Conservation (phyloP, 2,888 invertebrate genomes). For the Callimorpha dominula region DNA sequence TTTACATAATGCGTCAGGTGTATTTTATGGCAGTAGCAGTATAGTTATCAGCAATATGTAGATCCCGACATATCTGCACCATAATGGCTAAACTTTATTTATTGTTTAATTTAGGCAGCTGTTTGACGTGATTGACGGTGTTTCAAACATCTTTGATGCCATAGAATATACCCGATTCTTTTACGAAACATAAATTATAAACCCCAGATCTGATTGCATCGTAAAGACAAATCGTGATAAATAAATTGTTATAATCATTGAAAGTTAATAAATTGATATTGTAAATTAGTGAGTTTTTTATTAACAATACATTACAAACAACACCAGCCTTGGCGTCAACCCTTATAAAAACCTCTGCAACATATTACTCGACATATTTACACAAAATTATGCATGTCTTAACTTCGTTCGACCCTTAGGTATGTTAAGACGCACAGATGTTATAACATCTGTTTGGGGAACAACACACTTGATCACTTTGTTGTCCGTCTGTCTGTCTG, state of each 20-base stretch:
- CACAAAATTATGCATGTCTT: too few species aligned
- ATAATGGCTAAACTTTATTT: neutral
- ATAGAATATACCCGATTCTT: constrained; percentile 39
- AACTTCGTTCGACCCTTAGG: too few species aligned
- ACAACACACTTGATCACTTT: too few species aligned
- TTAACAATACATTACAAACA: neutral
- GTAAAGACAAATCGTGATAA: constrained; percentile 84
- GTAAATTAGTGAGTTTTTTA: constrained; percentile 22
- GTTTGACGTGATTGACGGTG: neutral
- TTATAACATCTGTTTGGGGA: too few species aligned
- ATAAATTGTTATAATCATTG: constrained; percentile 77
- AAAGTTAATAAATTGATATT: constrained; percentile 77
- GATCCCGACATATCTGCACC: neutral
- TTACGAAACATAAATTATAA: constrained; percentile 59
- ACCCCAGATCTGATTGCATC: constrained; percentile 76
- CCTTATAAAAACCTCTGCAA: too few species aligned
- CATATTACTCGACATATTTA: too few species aligned
- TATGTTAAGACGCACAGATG: too few species aligned
- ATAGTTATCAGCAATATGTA: neutral
- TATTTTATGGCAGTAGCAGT: constrained; percentile 35
- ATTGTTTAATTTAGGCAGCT: constrained; percentile 4
- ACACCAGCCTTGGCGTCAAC: neutral
- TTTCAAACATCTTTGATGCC: constrained; percentile 23
- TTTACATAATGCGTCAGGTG: constrained; percentile 33
- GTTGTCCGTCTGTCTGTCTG: too few species aligned